Conservation (phyloP, 2,113 vertebrate genomes). For the Macaca mulatta region DNA sequence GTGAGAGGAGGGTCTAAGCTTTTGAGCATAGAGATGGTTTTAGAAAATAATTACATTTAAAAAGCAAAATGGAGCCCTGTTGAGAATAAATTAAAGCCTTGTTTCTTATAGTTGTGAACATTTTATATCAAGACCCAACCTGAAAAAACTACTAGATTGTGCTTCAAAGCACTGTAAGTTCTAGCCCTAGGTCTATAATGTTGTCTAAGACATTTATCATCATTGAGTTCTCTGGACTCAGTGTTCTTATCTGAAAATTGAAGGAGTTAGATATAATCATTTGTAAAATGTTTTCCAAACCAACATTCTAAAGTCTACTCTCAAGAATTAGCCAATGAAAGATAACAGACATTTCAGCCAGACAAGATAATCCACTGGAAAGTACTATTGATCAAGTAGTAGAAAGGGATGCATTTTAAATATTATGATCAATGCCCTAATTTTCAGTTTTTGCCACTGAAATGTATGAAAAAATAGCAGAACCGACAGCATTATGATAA, state of each 20-base stretch:
- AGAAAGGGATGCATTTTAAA: not conserved
- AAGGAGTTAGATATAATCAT: not conserved
- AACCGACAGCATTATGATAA: not conserved
- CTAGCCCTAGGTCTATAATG: accelerated
- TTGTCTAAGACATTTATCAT: not conserved
- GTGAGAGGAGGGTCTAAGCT: not conserved
- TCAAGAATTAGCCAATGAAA: not conserved
- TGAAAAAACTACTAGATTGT: not conserved
- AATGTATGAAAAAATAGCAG: not conserved
- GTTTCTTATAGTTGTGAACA: not conserved
- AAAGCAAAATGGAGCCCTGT: not conserved
- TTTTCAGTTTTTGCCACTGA: not conserved
- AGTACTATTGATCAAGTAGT: not conserved
- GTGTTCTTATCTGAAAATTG: not conserved
- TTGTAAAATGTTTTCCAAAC: not conserved
- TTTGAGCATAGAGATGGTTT: not conserved
- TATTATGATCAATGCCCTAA: not conserved
- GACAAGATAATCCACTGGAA: not conserved
- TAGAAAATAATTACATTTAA: not conserved
- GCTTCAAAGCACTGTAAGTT: not conserved
- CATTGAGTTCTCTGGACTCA: not conserved
- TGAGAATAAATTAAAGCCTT: not conserved
- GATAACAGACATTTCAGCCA: not conserved
- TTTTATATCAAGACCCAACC: not conserved
- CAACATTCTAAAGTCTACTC: not conserved